Base-by-base conservation (phyloP, 2,113 vertebrate genomes). In the Rhynchopsitta pachyrhyncha region DNA sequence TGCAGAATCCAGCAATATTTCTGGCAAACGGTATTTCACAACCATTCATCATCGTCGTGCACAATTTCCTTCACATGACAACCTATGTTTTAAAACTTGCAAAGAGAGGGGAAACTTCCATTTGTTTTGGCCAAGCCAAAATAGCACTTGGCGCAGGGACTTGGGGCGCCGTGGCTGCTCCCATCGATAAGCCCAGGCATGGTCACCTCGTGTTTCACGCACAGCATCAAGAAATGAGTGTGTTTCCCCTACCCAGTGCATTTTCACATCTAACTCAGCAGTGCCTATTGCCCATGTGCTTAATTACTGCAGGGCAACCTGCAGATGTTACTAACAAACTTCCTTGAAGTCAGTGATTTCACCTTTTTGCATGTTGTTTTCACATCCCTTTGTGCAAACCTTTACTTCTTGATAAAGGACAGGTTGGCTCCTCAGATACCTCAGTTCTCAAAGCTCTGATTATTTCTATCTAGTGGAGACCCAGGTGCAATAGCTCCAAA, bases 1-100 rank as follows among this genome's bases (percentile, higher is more conserved):
- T 93, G 92, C 91, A 97, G 96, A 89, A 95, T 96, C 91, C 94
- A 94, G 81, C 95, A 92, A 79, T 96, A 96, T 70, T 96, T 91
- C 95, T 93, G 88, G 95, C 57, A 46, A 95, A 82, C 17, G 74
- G 78, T 76, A 57, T 94, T 93, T 96, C 94, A 74, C 89, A 96
- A 74, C 92, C 94, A 95, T 96, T 85, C 95, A 96, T 96, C 95
- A 94, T 81, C 33, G 1, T 59, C 29, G 0, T 59, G 91, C 91
- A 85, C 77, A 6, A 89, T 94, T 96, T 96, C 93, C 94, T 93
- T 89, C 88, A 17, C 57, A 85, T 89, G 96, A 96, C 96, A 97
- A 50, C 86, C 94, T 90, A 2, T 92, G 95, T 85, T 96, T 97
- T 87, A 69, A 82, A 85, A 74, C 88, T 89, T 19, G 23, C 96